Conservation (phyloP, 2,113 vertebrate species). For the Noturus placidus region DNA sequence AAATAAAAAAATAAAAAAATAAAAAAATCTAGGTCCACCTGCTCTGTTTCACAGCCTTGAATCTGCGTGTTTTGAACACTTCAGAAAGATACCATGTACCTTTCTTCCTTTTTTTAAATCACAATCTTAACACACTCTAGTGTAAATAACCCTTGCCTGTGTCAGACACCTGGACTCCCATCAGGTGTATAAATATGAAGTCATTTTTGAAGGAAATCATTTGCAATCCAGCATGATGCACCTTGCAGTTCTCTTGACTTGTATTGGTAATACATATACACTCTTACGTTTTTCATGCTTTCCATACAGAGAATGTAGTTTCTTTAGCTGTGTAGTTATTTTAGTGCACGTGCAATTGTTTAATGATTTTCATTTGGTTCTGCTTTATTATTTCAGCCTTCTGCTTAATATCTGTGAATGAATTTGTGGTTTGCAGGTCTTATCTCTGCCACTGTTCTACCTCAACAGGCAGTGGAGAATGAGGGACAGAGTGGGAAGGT, state of each 20-base stretch:
- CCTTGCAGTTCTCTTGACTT: constrained; percentile 58
- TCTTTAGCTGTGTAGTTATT: neutral
- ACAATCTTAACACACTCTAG: neutral
- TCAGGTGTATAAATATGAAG: constrained; percentile 13
- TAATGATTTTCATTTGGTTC: neutral
- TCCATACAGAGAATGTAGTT: neutral
- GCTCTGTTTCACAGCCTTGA: constrained; percentile 15
- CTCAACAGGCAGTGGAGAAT: neutral
- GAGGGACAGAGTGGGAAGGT: constrained; percentile 54
- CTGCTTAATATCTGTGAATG: neutral
- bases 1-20: neutral
- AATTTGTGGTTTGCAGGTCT: constrained; percentile 52
- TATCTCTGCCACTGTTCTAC: constrained; percentile 49
- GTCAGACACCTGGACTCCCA: neutral
- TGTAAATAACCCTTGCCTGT: neutral
- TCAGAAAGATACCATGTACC: neutral
- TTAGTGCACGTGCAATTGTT: neutral
- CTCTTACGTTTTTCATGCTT: neutral
- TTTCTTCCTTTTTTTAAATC: neutral
- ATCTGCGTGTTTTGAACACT: neutral
- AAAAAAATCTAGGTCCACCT: neutral
- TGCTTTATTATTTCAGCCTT: neutral
- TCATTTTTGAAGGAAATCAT: neutral
- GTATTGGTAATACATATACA: constrained; percentile 55
- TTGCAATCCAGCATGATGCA: constrained; percentile 59